These are phyloP conservation scores for Petroica traversi DNA, from an alignment of 2,113 vertebrate species.

Conservation along the genomic window DNA sequence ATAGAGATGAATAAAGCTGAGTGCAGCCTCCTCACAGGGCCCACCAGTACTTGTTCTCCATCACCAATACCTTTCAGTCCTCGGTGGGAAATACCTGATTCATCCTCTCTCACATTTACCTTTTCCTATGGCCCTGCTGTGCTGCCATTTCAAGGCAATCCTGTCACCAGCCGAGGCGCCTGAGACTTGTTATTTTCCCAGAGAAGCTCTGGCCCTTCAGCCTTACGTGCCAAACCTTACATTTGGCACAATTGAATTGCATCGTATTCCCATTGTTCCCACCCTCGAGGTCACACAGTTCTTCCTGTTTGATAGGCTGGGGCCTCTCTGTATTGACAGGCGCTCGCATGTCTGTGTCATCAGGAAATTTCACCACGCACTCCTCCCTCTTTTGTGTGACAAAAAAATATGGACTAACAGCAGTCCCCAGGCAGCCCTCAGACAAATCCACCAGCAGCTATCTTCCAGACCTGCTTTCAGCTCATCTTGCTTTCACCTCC, in stretches of 20 bases:
- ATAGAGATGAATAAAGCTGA: neutral
- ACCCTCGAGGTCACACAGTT: constrained; percentile 6
- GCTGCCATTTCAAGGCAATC: neutral
- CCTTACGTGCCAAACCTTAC: constrained; percentile 34
- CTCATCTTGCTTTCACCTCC: neutral
- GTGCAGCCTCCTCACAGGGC: neutral
- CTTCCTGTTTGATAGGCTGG: constrained; percentile 57
- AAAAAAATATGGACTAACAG: neutral
- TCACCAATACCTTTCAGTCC: neutral
- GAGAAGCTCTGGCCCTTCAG: neutral
- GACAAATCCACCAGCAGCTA: neutral
- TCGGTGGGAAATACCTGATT: neutral
- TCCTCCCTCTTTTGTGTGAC: constrained; percentile 50
- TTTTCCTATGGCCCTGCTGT: rapidly evolving
- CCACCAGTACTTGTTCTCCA: neutral
- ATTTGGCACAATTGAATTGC: neutral
- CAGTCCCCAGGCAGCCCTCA: neutral
- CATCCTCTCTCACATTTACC: neutral
- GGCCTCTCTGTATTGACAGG: constrained; percentile 36
- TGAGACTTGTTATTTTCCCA: neutral
- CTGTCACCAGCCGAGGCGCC: neutral
- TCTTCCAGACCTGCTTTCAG: neutral
- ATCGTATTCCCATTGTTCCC: constrained; percentile 40
- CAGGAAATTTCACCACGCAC: constrained; percentile 22
- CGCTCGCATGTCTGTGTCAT: neutral